These are phyloP conservation scores for Apostichopus leukothele DNA, from an alignment of 53 echinoderm and acorn worm genomes.

Conservation along the genomic window DNA sequence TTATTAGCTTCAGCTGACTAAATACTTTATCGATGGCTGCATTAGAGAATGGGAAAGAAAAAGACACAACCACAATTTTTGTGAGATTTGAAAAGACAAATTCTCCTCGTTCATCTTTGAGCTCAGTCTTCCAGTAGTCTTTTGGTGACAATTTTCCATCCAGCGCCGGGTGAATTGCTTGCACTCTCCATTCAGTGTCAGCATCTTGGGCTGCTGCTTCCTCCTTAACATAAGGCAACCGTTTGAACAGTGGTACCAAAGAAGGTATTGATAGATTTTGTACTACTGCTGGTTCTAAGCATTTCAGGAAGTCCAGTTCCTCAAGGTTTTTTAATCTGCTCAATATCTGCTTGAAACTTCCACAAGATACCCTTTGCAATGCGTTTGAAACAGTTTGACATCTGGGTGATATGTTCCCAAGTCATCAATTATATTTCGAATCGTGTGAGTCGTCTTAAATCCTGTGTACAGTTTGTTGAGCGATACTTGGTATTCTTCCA, in stretches of 20 bases:
- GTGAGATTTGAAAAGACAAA: background rate
- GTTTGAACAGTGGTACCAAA: no score
- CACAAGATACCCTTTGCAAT: conserved; percentile 39
- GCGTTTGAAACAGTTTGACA: conserved; percentile 38
- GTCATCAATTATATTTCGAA: conserved; percentile 30
- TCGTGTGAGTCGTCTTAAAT: conserved; percentile 31
- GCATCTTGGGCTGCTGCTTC: no score
- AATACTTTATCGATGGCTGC: conserved; percentile 18
- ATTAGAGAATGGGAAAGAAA: conserved; percentile 17
- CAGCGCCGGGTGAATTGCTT: no score
- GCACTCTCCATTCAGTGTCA: no score
- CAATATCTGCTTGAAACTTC: no score
- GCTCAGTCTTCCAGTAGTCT: background rate
- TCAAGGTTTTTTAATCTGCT: no score
- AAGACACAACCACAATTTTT: background rate
- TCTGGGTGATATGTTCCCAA: conserved; percentile 39
- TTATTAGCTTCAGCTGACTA: conserved; percentile 15
- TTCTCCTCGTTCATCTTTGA: conserved; percentile 21
- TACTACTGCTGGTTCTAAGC: no score
- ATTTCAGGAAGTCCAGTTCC: no score
- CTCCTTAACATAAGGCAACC: no score
- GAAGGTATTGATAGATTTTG: no score
- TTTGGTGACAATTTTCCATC: no score
- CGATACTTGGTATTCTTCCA: conserved; percentile 20
- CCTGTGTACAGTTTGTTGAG: conserved; percentile 17